phyloP scores from a whole-genome alignment of 2,797 vertebrate genomes.

The Momotus momota region DNA sequence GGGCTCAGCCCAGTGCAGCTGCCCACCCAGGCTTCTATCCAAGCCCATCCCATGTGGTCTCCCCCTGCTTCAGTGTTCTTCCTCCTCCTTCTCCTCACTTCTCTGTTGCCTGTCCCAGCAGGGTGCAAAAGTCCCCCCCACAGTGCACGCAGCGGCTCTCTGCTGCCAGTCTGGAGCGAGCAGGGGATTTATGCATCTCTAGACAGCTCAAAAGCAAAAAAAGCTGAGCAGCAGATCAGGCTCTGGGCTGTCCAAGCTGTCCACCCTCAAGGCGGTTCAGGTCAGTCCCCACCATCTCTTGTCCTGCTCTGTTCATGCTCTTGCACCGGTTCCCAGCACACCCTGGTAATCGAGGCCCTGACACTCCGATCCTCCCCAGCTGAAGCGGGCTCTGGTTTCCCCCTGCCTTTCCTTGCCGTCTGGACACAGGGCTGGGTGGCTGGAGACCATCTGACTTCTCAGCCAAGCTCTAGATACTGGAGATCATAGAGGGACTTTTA shows the following conservation, averaged over 20 bases:
- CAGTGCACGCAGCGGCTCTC: fast-evolving
- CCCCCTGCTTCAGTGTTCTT: background rate
- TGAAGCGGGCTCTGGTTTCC: background rate
- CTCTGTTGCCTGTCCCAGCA: background rate
- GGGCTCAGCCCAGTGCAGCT: background rate
- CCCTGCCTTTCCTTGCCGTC: background rate
- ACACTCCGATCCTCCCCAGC: background rate
- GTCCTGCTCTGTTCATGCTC: background rate
- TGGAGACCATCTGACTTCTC: conserved; percentile 26
- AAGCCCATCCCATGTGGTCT: fast-evolving
- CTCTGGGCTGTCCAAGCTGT: background rate
- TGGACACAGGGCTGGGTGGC: background rate
- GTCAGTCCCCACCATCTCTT: fast-evolving
- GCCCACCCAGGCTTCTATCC: background rate
- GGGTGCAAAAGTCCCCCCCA: background rate
- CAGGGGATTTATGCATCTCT: background rate
- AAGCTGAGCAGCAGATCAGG: background rate
- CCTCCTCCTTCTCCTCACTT: background rate
- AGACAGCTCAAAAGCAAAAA: background rate
- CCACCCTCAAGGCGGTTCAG: background rate
- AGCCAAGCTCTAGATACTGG: background rate
- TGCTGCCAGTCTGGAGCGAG: background rate
- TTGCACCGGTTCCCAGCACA: fast-evolving
- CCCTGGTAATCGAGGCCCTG: fast-evolving
- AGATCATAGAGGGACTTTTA: conserved; percentile 11